Evolutionary conservation across 2,113 vertebrate species (phyloP).

Genomic region (Stomatorhinus ivindoensis): DNA sequence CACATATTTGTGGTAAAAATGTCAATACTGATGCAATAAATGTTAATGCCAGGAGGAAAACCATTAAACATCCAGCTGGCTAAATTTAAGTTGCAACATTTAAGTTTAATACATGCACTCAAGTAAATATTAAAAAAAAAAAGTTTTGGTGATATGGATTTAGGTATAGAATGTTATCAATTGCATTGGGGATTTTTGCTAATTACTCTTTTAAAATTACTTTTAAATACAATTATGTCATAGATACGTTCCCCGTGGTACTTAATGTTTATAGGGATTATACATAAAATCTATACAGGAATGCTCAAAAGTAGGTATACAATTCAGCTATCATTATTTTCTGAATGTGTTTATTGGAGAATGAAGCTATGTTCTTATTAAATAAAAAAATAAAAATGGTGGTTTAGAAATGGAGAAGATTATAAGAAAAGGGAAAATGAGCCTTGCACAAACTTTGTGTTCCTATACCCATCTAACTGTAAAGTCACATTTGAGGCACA

Average conservation of each 20-base stretch:
- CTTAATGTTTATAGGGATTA: background rate
- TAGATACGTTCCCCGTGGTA: background rate
- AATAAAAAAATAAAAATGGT: background rate
- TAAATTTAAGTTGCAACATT: background rate
- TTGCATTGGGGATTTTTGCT: background rate
- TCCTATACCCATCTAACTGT: background rate
- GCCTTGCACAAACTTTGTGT: background rate
- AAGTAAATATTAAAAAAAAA: background rate
- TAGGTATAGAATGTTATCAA: background rate
- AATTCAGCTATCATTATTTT: background rate
- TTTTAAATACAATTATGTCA: background rate
- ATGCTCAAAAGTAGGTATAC: background rate
- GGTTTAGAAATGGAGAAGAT: background rate
- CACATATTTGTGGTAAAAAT: background rate
- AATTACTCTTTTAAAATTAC: background rate
- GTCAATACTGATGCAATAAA: background rate
- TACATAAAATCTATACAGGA: background rate
- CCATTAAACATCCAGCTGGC: background rate
- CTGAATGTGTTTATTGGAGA: background rate
- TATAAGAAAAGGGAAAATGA: background rate
- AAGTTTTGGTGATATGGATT: background rate
- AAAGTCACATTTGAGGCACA: background rate
- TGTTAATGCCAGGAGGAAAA: background rate
- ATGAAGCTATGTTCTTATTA: background rate
- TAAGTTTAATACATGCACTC: background rate